Evolutionary conservation across 2,888 invertebrate species (phyloP).

Genomic region (Eristalis intricaria): DNA sequence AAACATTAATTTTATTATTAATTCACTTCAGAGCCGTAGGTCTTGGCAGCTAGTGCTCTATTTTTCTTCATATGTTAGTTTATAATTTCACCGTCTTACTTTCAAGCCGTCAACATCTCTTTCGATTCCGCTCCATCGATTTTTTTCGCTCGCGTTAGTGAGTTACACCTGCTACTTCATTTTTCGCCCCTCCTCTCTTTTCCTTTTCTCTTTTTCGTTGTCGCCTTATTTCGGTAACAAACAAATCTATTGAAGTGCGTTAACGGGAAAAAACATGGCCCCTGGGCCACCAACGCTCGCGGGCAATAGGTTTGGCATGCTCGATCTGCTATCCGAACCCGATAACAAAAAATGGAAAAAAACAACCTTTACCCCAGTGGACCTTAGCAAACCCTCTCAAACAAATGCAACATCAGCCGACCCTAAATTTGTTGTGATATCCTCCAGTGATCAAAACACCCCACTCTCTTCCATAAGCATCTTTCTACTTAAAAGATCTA

Average conservation of each 20-base stretch:
- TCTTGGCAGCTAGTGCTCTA: too few species aligned
- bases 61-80: too few species aligned
- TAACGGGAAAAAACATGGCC: neutral
- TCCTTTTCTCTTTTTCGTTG: neutral
- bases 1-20: too few species aligned
- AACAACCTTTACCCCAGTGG: neutral
- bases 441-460: neutral
- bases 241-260: neutral
- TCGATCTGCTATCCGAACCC: neutral
- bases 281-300: neutral
- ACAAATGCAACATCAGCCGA: neutral
- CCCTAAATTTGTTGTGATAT: slow-evolving; percentile 7
- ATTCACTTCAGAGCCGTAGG: too few species aligned
- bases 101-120: too few species aligned
- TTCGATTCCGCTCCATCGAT: too few species aligned
- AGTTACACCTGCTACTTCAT: too few species aligned
- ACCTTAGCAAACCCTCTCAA: neutral
- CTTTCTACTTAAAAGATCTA: neutral
- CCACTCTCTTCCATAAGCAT: neutral
- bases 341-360: neutral
- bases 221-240: neutral
- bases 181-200: neutral
- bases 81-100: too few species aligned
- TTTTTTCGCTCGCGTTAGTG: too few species aligned
- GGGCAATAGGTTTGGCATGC: neutral